Evolutionary conservation across 2,888 invertebrate species (phyloP), one percentile per base, ranked within the genome.

Genomic region (Tubulanus polymorphus): DNA sequence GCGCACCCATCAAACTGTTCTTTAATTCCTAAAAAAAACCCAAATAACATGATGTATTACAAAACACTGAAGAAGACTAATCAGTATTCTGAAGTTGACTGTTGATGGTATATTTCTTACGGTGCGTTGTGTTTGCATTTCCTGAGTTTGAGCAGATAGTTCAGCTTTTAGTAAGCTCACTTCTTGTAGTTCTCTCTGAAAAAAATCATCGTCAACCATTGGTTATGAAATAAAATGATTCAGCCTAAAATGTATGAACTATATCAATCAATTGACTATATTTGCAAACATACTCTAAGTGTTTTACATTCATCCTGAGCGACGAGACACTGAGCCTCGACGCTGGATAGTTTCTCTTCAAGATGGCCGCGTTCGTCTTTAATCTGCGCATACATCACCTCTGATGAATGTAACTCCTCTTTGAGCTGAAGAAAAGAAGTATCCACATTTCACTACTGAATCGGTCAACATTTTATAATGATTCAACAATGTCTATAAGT

Each of bases 101-200:
- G n/a, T n/a, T n/a, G n/a, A n/a, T n/a, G n/a, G n/a, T n/a, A n/a
- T n/a, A n/a, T n/a, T n/a, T n/a, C n/a, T n/a, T n/a, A n/a, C n/a
- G n/a, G n/a, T n/a, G 18, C 41, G 18, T 41, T 41, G 41, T 41
- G 23, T 20, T 20, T 20, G 41, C 41, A 41, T 60, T 48, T 74
- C 72, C 1, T 71, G 67, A 41, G 73, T 59, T 54, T 73, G 71
- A 15, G 68, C 63, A 18, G 73, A 67, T 20, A 72, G 55, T 51
- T 71, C 72, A 18, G 70, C 71, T 57, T 73, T 73, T 27, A 68
- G 60, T 23, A 65, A 58, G 57, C 71, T 72, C 47, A 70, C 57
- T 51, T 74, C 73, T 53, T 73, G 71, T 23, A 73, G 53, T 51
- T 75, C 73, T 62, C 67, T 69, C 74, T 75, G 67, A 27, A 67